Evolutionary conservation across 2,888 invertebrate species (phyloP).

Genomic region (Tricholauxania praeusta): DNA sequence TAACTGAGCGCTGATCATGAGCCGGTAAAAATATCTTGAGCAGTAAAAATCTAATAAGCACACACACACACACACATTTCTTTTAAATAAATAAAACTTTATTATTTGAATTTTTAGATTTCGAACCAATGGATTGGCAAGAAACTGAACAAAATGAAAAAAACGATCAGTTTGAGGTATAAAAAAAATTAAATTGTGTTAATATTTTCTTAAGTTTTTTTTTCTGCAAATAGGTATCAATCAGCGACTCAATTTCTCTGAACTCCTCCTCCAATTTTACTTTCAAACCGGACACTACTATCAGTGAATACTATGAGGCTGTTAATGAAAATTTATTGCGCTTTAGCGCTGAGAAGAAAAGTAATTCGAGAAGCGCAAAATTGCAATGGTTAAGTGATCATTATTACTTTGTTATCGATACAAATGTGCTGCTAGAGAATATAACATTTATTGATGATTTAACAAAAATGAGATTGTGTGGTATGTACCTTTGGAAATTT

Average conservation of each 20-base stretch:
- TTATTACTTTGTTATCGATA: conserved; percentile 69
- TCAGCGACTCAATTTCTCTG: conserved; percentile 2
- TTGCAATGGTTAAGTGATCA: conserved; percentile 50
- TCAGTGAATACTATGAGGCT: conserved; percentile 50
- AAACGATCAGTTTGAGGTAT: conserved; percentile 27
- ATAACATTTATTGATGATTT: conserved; percentile 65
- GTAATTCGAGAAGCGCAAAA: background rate
- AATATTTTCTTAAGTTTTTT: background rate
- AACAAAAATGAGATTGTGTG: conserved; percentile 54
- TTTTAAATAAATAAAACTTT: background rate
- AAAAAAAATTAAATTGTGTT: background rate
- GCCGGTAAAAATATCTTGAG: too few relatives aligned
- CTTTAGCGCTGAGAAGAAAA: conserved; percentile 47
- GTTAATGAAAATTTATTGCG: conserved; percentile 56
- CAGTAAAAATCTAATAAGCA: too few relatives aligned
- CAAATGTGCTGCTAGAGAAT: conserved; percentile 69
- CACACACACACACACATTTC: background rate
- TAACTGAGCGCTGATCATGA: too few relatives aligned
- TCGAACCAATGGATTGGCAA: conserved; percentile 60
- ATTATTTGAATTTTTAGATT: conserved; percentile 30
- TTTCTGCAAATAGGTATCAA: conserved; percentile 5
- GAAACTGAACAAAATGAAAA: conserved; percentile 38
- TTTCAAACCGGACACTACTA: conserved; percentile 22
- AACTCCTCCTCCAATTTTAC: background rate
- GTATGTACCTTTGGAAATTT: conserved; percentile 40